Conservation (phyloP, 2,113 vertebrate genomes). For the Pheucticus melanocephalus region DNA sequence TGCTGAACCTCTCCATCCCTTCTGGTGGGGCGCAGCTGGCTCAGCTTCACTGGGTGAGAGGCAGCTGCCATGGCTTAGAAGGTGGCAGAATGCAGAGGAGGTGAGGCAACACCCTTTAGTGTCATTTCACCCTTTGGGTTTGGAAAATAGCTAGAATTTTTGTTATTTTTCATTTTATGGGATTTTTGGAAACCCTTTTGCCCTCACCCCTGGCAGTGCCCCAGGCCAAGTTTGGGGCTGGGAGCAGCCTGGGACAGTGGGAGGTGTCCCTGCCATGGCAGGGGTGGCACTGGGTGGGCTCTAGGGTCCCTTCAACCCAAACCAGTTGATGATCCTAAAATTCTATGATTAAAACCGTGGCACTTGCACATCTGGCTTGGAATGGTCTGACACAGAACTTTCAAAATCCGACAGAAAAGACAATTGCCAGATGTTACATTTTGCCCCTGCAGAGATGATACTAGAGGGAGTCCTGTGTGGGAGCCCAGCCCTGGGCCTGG, state of each 20-base stretch:
- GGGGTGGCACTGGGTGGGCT: neutral
- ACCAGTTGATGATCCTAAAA: too few species aligned
- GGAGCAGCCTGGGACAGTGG: neutral
- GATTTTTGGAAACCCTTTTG: neutral
- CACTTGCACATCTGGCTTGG: neutral
- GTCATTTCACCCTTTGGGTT: too few species aligned
- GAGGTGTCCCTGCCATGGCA: neutral
- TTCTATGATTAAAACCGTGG: neutral
- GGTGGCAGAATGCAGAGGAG: neutral
- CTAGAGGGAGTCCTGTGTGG: neutral
- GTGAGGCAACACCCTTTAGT: neutral
- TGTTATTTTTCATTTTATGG: neutral
- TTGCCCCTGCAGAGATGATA: neutral
- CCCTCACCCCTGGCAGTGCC: neutral
- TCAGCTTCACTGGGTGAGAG: neutral
- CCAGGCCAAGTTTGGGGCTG: neutral
- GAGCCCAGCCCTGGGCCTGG: neutral
- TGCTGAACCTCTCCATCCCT: neutral
- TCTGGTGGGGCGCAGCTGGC: neutral
- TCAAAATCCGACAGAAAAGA: accelerated
- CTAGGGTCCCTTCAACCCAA: neutral
- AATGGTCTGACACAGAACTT: neutral
- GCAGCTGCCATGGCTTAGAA: neutral
- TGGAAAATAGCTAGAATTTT: too few species aligned
- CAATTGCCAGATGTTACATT: neutral